Evolutionary conservation across 2,797 vertebrate genomes (phyloP).

Genomic region (Eospalax fontanierii): DNA sequence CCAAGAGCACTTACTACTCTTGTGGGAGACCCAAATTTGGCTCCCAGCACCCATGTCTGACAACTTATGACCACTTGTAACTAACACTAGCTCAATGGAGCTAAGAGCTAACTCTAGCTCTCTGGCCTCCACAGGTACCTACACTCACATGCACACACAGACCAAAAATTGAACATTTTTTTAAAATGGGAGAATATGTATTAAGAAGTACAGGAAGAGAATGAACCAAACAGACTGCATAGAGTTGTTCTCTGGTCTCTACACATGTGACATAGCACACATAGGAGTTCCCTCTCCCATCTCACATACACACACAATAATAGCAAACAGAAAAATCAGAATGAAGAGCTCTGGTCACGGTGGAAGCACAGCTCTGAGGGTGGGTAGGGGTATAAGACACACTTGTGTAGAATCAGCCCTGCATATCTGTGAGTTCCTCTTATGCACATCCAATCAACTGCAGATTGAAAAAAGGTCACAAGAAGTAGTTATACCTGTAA

Average conservation of each 20-base stretch:
- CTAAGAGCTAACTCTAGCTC: no score
- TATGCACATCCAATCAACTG: background rate
- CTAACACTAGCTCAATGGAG: no score
- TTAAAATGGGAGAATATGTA: no score
- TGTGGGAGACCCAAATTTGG: no score
- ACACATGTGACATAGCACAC: background rate
- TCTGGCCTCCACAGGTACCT: no score
- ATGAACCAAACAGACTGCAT: no score
- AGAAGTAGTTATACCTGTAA: background rate
- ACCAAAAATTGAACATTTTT: no score
- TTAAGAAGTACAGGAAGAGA: background rate
- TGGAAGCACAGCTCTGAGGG: no score
- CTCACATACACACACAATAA: background rate
- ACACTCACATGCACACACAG: no score
- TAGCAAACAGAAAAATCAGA: background rate
- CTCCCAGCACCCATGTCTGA: no score
- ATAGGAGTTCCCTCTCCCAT: background rate
- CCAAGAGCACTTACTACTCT: no score
- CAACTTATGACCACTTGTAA: no score
- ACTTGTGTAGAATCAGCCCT: background rate
- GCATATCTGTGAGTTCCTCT: background rate
- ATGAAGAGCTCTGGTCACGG: background rate
- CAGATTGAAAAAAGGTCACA: background rate
- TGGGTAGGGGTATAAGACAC: background rate
- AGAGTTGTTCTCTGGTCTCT: background rate